Evolutionary conservation across 2,113 vertebrate genomes (phyloP).

Genomic region (Psittacara wagleri): DNA sequence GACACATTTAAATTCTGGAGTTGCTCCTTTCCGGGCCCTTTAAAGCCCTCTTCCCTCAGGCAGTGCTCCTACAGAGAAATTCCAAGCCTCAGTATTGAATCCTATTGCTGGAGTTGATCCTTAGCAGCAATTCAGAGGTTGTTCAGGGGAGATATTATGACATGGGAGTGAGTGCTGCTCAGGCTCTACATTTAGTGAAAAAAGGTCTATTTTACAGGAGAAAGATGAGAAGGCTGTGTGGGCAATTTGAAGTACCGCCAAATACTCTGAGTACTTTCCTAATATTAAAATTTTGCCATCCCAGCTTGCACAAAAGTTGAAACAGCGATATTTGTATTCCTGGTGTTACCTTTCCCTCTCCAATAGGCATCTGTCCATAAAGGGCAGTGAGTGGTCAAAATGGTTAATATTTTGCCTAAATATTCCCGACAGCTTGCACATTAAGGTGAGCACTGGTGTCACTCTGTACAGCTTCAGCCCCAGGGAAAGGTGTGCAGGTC

Average conservation of each 20-base stretch:
- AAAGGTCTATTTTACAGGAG: not conserved
- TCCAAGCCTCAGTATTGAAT: not conserved
- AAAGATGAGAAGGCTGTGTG: not conserved
- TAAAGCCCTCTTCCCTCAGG: not conserved
- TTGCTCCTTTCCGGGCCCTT: not conserved
- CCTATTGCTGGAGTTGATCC: not conserved
- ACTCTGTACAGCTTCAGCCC: not conserved
- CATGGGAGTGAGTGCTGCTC: not conserved
- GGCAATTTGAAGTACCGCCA: not conserved
- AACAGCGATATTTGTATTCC: not conserved
- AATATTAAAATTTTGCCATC: not conserved
- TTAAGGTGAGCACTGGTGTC: not conserved
- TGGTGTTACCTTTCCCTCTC: not conserved
- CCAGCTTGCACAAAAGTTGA: not conserved
- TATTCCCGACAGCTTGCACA: not conserved
- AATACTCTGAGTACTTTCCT: not conserved
- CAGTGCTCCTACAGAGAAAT: not conserved
- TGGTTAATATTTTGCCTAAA: not conserved
- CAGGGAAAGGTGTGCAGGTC: not conserved
- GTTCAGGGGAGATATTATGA: not conserved
- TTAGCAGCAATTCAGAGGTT: not conserved
- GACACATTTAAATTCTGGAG: not conserved
- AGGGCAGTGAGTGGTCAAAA: not conserved
- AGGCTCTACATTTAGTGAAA: not conserved
- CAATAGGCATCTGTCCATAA: not conserved